Conservation (phyloP, 2,888 invertebrate species). For the Orthosia gracilis region DNA sequence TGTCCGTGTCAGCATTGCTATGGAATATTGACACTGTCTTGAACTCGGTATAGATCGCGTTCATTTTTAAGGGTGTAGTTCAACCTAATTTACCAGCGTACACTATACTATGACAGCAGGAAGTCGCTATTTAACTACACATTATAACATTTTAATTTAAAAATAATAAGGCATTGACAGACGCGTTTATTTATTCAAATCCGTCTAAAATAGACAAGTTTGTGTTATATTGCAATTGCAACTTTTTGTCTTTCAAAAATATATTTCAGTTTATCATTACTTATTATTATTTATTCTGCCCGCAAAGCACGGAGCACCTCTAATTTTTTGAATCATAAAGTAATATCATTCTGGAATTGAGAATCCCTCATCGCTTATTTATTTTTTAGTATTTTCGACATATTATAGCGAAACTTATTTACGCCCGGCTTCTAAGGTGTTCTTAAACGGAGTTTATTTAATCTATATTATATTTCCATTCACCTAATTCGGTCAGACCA, state of each 20-base stretch:
- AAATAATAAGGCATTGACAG: neutral
- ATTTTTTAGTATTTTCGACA: conserved; percentile 3
- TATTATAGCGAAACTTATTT: neutral
- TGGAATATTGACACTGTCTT: neutral
- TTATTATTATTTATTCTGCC: neutral
- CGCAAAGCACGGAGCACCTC: conserved; percentile 7
- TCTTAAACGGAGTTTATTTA: neutral
- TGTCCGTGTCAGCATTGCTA: no score
- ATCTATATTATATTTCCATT: conserved; percentile 6
- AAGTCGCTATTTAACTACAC: neutral
- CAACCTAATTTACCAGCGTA: neutral
- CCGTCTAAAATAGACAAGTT: neutral
- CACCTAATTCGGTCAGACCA: neutral
- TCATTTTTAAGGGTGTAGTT: neutral
- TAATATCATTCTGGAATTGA: conserved; percentile 17
- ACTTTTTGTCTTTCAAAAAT: neutral
- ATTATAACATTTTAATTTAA: neutral
- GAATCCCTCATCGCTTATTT: neutral
- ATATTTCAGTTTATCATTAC: neutral
- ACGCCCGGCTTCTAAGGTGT: neutral
- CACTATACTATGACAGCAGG: neutral
- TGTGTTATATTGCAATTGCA: neutral
- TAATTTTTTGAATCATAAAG: neutral
- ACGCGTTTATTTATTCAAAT: neutral
- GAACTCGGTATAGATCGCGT: neutral